phyloP scores from a whole-genome alignment of 2,113 vertebrate genomes.

The Nansenia antarctica region DNA sequence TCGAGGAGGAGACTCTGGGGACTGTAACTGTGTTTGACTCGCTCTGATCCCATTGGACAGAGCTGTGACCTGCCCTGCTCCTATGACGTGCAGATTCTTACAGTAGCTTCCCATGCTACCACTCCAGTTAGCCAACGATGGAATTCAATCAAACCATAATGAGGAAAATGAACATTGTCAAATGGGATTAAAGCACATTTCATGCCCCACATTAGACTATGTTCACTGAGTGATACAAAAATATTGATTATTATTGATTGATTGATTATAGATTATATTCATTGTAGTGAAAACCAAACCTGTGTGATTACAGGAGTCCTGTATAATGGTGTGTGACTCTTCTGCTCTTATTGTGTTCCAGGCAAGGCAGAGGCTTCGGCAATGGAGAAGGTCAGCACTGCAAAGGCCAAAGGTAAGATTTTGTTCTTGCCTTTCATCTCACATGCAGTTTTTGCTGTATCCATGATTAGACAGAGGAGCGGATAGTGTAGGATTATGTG shows the following conservation, averaged over 20 bases:
- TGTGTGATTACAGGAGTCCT: background rate
- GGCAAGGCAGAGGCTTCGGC: constrained; percentile 48
- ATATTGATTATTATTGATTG: background rate
- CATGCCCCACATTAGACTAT: constrained; percentile 13
- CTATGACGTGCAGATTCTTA: constrained; percentile 5
- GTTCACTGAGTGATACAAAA: constrained; percentile 1
- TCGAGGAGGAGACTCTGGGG: background rate
- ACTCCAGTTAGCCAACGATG: constrained; percentile 5
- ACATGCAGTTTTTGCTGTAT: background rate
- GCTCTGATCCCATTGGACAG: constrained; percentile 22
- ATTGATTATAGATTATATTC: background rate
- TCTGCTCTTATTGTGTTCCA: constrained; percentile 21
- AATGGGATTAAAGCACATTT: no score
- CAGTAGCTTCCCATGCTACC: constrained; percentile 6
- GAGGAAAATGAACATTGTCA: constrained; percentile 5
- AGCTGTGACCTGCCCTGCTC: constrained; percentile 28
- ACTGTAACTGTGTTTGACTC: constrained; percentile 6
- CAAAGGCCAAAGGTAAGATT: constrained; percentile 65
- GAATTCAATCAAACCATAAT: background rate
- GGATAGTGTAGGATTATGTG: background rate
- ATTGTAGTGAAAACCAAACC: no score
- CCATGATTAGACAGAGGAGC: background rate
- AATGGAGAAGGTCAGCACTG: constrained; percentile 67
- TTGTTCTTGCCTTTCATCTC: background rate
- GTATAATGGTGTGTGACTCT: background rate